Percentiles rank a stretch among this genome's conserved stretches.
Conservation (phyloP, 2,797 vertebrate genomes). For the Semaprochilodus insignis region DNA sequence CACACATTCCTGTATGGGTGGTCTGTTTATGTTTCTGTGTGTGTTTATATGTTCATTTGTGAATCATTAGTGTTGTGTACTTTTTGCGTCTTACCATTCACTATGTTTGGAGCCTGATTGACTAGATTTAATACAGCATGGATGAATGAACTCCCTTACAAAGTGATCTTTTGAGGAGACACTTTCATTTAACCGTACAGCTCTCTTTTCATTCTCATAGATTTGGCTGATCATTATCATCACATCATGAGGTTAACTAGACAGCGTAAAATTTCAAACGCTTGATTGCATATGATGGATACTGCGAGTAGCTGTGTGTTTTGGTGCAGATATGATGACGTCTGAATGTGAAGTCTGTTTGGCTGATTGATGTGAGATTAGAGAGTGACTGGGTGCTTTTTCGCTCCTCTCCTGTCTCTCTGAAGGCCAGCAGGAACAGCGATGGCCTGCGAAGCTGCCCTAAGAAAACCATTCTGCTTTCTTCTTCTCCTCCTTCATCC, state of each 20-base stretch:
- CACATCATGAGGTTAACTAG: too few species aligned
- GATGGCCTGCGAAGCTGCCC: conserved; percentile 91
- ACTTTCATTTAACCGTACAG: not conserved
- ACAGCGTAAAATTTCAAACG: not conserved
- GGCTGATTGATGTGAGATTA: not conserved
- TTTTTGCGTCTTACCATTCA: conserved; percentile 1
- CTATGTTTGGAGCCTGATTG: not conserved
- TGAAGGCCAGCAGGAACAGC: conserved; percentile 80
- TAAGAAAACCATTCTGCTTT: conserved; percentile 97
- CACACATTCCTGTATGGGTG: conserved; percentile 31
- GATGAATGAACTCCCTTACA: not conserved
- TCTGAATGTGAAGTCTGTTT: not conserved
- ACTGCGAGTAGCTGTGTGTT: not conserved
- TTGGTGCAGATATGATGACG: not conserved
- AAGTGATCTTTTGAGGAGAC: not conserved
- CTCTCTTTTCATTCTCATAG: not conserved
- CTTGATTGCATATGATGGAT: not conserved
- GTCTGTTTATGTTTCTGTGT: conserved; percentile 42
- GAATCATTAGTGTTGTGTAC: not conserved
- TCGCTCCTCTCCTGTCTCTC: conserved; percentile 65
- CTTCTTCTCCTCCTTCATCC: conserved; percentile 73
- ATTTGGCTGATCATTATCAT: too few species aligned
- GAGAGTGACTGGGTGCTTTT: conserved; percentile 31
- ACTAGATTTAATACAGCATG: not conserved
- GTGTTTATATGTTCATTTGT: conserved; percentile 29